Percentiles rank a stretch among this genome's conserved stretches.
Evolutionary conservation across 2,797 vertebrate genomes (phyloP).

Genomic region (Pteronotus mesoamericanus): DNA sequence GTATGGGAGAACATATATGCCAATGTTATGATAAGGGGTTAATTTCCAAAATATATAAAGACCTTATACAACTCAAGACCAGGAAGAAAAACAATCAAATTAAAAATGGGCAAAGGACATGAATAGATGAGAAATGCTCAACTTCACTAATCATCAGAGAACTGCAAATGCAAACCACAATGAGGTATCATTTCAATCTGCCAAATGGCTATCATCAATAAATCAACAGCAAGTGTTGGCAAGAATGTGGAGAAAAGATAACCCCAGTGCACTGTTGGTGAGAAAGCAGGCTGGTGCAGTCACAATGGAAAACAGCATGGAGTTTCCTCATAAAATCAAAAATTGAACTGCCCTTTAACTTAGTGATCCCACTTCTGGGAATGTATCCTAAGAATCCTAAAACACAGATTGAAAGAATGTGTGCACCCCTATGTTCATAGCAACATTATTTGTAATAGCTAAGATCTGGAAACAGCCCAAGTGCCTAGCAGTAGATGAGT

Average conservation of each 20-base stretch:
- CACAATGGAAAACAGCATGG: neutral
- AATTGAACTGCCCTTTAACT: neutral
- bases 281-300: no score
- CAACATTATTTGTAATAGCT: no score
- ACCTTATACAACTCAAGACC: neutral
- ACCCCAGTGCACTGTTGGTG: no score
- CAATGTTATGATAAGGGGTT: neutral
- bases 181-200: neutral
- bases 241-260: neutral
- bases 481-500: no score
- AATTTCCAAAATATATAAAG: neutral
- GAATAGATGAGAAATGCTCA: neutral
- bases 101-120: neutral
- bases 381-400: no score
- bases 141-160: neutral
- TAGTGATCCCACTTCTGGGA: neutral
- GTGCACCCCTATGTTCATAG: no score
- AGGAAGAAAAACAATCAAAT: neutral
- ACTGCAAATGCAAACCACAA: neutral
- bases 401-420: no score
- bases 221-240: neutral
- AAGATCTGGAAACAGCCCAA: no score
- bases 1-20: neutral
- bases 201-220: neutral
- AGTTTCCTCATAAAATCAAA: neutral